These are phyloP conservation scores for Neomorphus geoffroyi DNA, from an alignment of 2,797 vertebrate species.

Conservation along the genomic window DNA sequence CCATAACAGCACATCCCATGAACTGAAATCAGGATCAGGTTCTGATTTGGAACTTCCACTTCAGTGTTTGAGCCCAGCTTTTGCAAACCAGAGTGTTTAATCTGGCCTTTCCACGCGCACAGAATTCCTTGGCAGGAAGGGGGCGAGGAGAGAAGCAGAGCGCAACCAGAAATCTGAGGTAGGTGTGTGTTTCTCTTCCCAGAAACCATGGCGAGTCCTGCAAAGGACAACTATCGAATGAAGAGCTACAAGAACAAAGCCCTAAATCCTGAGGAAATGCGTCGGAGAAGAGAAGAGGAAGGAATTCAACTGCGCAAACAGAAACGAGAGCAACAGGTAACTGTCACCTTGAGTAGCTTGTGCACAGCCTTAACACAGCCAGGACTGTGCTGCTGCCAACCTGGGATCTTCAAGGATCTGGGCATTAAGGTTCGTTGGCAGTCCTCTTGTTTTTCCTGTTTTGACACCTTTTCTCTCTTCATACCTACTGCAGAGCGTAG, in stretches of 20 bases:
- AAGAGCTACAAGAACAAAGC: constrained; percentile 99
- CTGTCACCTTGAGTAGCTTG: neutral
- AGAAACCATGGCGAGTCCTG: constrained; percentile 96
- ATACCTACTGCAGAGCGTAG: neutral
- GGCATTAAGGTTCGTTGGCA: neutral
- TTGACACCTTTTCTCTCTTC: neutral
- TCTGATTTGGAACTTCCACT: neutral
- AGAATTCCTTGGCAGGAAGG: too few species aligned
- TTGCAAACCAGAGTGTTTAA: neutral
- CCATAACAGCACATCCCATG: accelerated
- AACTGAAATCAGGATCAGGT: neutral
- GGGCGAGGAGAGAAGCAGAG: neutral
- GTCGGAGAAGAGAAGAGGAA: constrained; percentile 94
- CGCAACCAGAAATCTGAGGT: neutral
- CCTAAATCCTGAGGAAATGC: constrained; percentile 96
- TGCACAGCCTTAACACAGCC: neutral
- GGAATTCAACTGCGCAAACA: constrained; percentile 98
- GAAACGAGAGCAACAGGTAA: constrained; percentile 96
- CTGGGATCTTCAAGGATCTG: neutral
- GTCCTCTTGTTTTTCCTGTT: neutral
- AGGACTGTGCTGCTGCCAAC: constrained; percentile 9
- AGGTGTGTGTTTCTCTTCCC: neutral
- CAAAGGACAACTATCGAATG: constrained; percentile 97
- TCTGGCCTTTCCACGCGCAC: accelerated
- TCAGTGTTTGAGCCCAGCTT: neutral